Conservation (phyloP, 2,888 invertebrate species). For the Lasioglossum oenotherae region DNA sequence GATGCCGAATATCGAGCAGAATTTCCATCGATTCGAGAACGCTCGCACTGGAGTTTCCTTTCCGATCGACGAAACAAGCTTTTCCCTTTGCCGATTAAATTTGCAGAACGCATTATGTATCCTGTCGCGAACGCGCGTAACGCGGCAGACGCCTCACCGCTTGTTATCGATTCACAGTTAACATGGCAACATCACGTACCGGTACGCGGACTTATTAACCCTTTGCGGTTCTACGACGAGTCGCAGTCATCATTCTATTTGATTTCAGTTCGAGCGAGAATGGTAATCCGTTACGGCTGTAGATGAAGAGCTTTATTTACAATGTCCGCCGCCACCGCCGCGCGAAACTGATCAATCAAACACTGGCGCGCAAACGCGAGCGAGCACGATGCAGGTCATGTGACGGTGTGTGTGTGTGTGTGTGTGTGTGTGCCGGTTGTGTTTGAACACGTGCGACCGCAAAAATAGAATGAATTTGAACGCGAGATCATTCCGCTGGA, state of each 20-base stretch:
- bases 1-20: not conserved
- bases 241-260: not conserved
- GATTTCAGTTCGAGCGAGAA: constrained; percentile 4
- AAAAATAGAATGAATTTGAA: not conserved
- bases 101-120: not conserved
- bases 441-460: not conserved
- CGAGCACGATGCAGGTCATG: not conserved
- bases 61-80: not conserved
- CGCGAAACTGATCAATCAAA: constrained; percentile 6
- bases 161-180: constrained; percentile 30
- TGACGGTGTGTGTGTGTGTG: not conserved
- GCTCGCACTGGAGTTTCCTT: not conserved
- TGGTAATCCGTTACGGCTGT: not conserved
- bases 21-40: not conserved
- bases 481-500: not conserved
- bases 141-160: not conserved
- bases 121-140: not conserved
- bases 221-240: constrained; percentile 15
- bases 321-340: not conserved
- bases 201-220: constrained; percentile 9
- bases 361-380: not conserved
- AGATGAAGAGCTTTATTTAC: not conserved
- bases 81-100: constrained; percentile 5
- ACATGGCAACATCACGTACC: constrained; percentile 14
- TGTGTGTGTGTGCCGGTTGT: not conserved